phyloP scores from a whole-genome alignment of 2,113 vertebrate species.

The Cyrtonyx montezumae region DNA sequence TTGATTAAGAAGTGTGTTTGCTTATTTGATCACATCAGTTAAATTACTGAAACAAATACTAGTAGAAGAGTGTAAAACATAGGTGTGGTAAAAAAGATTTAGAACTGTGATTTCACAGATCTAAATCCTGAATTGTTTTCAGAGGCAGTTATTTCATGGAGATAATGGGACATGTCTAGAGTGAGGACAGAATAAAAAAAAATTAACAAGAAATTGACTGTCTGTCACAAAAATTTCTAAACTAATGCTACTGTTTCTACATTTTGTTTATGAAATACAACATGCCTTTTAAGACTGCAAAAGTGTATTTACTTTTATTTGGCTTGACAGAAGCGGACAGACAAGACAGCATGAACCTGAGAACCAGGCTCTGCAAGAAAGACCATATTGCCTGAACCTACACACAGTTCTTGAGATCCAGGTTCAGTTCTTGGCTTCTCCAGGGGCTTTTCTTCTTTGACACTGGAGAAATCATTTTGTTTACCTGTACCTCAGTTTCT shows the following conservation, averaged over 20 bases:
- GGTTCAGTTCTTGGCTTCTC: background rate
- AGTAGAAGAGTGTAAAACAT: background rate
- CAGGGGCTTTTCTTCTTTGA: background rate
- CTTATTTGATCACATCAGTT: slow-evolving; percentile 29
- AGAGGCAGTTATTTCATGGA: background rate
- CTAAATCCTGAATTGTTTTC: background rate
- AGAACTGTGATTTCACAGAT: background rate
- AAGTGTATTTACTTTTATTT: background rate
- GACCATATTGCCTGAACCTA: background rate
- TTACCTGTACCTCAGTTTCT: background rate
- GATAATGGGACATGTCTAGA: background rate
- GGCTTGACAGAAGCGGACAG: background rate
- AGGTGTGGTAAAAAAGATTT: slow-evolving; percentile 38
- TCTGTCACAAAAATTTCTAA: background rate
- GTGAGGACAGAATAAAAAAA: background rate
- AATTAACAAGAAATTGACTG: background rate
- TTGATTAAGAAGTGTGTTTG: background rate
- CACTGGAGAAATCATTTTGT: background rate
- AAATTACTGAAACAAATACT: slow-evolving; percentile 40
- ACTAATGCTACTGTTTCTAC: background rate
- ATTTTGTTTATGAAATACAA: background rate
- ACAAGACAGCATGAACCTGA: background rate
- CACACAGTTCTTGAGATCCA: background rate
- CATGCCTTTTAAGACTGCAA: background rate
- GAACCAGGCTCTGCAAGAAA: background rate